Base-by-base conservation (phyloP, 2,797 vertebrate species). In the Champsocephalus esox region DNA sequence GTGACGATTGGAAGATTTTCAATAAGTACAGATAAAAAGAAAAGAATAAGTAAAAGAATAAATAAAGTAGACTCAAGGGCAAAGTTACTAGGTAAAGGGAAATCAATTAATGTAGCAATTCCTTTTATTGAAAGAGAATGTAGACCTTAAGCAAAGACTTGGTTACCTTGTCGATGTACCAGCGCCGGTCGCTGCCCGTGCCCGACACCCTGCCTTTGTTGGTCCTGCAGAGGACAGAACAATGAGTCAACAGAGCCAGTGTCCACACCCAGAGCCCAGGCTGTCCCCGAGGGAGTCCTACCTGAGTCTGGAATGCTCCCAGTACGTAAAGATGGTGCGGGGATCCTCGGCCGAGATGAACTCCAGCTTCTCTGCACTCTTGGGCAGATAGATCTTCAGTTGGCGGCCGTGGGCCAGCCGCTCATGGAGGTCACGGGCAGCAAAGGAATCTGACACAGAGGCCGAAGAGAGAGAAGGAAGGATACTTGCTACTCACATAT, bases 341-440 rank as follows among this genome's bases (percentile, higher is more conserved):
- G 44, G 70, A 1, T 79, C 19, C 21, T 85, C 48, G 0, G 51
- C 63, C 13, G 87, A 72, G 1, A 0, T 60, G 56, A 92, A 94
- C 43, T 87, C 83, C 70, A 94, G 74, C 28, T 4, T 82, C 0
- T 87, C 70, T 0, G 74, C 51, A 32, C 4, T 82, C 59, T 87
- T 89, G 0, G 87, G 75, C 21, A 94, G 77, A 55, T 63, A 81
- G 72, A 94, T 90, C 71, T 81, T 90, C 34, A 94, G 66, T 77
- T 87, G 81, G 2, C 78, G 69, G 5, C 93, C 91, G 0, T 93
- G 87, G 21, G 0, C 0, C 80, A 93, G 17, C 4, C 73, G 63
- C 24, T 85, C 83, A 1, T 64, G 5, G 13, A 49, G 4, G 16
- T 86, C 87, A 2, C 38, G 77, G 10, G 72, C 44, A 4, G 2